Evolutionary conservation across 2,888 invertebrate genomes (phyloP), one percentile per base, ranked within the genome.

Genomic region (Tipula confusa): DNA sequence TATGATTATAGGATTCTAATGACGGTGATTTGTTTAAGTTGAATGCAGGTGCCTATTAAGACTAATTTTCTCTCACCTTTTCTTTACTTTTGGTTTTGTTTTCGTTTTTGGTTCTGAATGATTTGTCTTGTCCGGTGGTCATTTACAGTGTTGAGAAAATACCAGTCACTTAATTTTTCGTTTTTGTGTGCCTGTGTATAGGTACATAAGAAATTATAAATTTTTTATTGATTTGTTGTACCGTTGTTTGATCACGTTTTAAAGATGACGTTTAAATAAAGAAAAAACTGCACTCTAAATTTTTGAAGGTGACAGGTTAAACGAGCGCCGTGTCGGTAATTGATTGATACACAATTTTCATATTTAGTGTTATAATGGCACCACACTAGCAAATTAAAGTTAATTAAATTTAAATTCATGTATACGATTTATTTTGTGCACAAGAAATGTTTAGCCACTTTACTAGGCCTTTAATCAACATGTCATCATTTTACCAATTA

Each of bases 21-120:
- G 64, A 64, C 64, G 64, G 64, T 64, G 64, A 64, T 64, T 64
- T 64, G 64, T 64, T 64, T 64, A 64, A 64, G 64, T 64, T 64
- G 64, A 64, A 64, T 64, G 64, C 64, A 64, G 64, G 64, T 64
- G 64, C 64, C 64, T 64, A 64, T 64, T 64, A 64, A 64, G 64
- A 64, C 64, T 64, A 64, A 64, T 64, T 64, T 64, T 64, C 64
- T 64, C 64, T 64, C 64, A 64, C 64, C 64, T 64, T 64, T 64
- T 24, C 64, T 64, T 24, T 64, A 64, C 64, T 24, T 64, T 24
- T 64, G n/a, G 18, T 64, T 24, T 64, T 24, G 7, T 9, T 64
- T 64, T 64, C 3, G 33, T 64, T 64, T 64, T 24, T 9, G 43
- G 13, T 24, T 24, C 24, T n/a, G n/a, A 64, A 64, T 64, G 64